Conservation (phyloP, 1,140 invertebrate genomes). For the Sycophila sp. region DNA sequence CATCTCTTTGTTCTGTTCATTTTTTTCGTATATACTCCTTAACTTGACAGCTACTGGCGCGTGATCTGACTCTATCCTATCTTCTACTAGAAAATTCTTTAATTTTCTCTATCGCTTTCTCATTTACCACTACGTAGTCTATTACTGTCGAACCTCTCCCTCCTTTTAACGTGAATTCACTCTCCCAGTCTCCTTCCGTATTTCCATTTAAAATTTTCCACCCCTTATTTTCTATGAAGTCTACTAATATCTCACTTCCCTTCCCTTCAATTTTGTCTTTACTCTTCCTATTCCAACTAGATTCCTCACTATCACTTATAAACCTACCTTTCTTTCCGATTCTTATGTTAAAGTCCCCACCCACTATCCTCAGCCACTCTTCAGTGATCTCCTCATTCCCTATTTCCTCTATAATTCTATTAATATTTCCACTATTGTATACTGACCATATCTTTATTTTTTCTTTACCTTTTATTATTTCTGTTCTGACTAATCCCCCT, state of each 20-base stretch:
- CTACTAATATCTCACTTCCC: too few relatives aligned
- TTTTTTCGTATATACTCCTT: not conserved
- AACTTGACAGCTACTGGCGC: not conserved
- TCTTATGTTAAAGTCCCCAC: constrained; percentile 2
- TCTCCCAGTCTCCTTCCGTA: not conserved
- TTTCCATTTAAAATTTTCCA: not conserved
- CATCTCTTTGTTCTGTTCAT: too few relatives aligned
- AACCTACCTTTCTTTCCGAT: too few relatives aligned
- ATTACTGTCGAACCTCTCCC: not conserved
- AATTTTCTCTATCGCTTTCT: not conserved
- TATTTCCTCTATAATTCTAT: not conserved
- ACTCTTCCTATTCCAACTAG: too few relatives aligned
- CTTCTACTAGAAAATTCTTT: not conserved
- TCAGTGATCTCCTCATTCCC: not conserved
- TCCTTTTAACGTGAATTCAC: not conserved
- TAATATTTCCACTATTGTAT: not conserved
- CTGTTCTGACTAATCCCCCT: not conserved
- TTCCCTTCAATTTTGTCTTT: too few relatives aligned
- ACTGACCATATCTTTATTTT: not conserved
- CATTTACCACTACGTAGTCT: not conserved
- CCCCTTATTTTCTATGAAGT: not conserved
- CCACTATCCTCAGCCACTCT: not conserved
- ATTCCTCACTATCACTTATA: too few relatives aligned
- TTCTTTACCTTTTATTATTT: not conserved
- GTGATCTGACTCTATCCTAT: not conserved